Base-by-base conservation (phyloP, 2,113 vertebrate species). In the Nerophis lumbriciformis region DNA sequence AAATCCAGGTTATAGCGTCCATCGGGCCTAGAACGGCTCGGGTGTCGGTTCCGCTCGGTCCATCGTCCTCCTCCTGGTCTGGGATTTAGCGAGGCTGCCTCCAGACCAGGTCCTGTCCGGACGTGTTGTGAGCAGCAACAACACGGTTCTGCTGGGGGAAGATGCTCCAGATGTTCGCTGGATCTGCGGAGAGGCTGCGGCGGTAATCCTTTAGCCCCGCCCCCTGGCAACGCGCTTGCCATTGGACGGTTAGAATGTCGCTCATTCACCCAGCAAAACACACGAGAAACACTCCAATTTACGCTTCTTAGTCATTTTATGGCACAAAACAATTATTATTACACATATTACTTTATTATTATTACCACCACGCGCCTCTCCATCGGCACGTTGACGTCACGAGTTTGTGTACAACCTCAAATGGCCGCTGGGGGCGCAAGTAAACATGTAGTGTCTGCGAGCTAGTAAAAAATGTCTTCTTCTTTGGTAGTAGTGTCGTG, bases 131-230 rank as follows among this genome's bases (percentile, higher is more conserved):
- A 12, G 10, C 42, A 4, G 10, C 42, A 44, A 57, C 55, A 42
- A 13, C 21, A 28, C 2, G 38, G 36, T 63, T n/a, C 63, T 45
- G 42, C 57, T 44, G 57, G 21, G 5, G 45, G 5, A 48, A 44
- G 74, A 72, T 68, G 73, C 70, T 83, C 77, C 79, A 82, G 83
- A 82, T 85, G 85, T 80, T 79, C 69, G 71, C 67, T 66, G 79
- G 65, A 68, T 81, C 76, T 54, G 83, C 68, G 61, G 69, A 65
- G 53, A 53, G 42, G 75, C 69, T 68, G 78, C 65, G 77, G 84
- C 71, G 47, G 69, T 65, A 71, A 77, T 73, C 75, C 68, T 53
- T 21, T 21, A 12, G 71, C 45, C 73, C 80, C 77, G 79, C 81
- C 85, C 68, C 64, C 8, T 48, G 14, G 1, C 81, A 71, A 78